phyloP scores from a whole-genome alignment of 2,888 invertebrate species.

The Drosophila longiperda region DNA sequence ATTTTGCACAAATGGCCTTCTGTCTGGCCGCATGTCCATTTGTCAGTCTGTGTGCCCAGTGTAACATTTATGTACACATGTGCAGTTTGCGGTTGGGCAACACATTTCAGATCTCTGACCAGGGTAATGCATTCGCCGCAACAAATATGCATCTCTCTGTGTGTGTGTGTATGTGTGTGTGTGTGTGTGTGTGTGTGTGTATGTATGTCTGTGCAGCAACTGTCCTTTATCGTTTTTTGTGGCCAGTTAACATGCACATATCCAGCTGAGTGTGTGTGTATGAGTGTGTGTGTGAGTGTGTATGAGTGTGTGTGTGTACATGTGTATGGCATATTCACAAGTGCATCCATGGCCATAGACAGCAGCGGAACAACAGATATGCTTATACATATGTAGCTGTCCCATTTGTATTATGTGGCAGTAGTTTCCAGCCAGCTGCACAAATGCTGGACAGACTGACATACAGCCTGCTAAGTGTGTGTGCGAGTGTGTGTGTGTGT shows the following conservation, averaged over 20 bases:
- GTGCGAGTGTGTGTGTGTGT: not conserved
- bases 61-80: slow-evolving; percentile 64
- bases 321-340: slow-evolving; percentile 27
- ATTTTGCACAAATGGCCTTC: slow-evolving; percentile 31
- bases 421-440: slow-evolving; percentile 68
- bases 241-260: slow-evolving; percentile 71
- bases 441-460: slow-evolving; percentile 34
- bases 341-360: slow-evolving; percentile 15
- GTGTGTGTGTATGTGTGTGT: slow-evolving; percentile 18
- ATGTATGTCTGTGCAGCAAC: slow-evolving; percentile 47
- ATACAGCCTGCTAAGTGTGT: slow-evolving; percentile 33
- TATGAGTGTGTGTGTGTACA: slow-evolving; percentile 6
- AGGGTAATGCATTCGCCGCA: slow-evolving; percentile 47
- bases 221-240: slow-evolving; percentile 76
- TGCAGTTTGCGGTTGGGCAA: slow-evolving; percentile 82
- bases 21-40: slow-evolving; percentile 27
- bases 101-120: slow-evolving; percentile 65
- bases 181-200: not conserved
- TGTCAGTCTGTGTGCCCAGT: slow-evolving; percentile 53
- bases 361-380: slow-evolving; percentile 44
- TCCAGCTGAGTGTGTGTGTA: slow-evolving; percentile 18
- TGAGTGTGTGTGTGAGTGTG: slow-evolving; percentile 4
- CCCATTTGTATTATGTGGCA: slow-evolving; percentile 57
- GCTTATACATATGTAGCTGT: slow-evolving; percentile 65
- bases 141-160: slow-evolving; percentile 23